These are phyloP conservation scores for Choreutis nemorana DNA, from an alignment of 2,888 invertebrate genomes.

Conservation along the genomic window DNA sequence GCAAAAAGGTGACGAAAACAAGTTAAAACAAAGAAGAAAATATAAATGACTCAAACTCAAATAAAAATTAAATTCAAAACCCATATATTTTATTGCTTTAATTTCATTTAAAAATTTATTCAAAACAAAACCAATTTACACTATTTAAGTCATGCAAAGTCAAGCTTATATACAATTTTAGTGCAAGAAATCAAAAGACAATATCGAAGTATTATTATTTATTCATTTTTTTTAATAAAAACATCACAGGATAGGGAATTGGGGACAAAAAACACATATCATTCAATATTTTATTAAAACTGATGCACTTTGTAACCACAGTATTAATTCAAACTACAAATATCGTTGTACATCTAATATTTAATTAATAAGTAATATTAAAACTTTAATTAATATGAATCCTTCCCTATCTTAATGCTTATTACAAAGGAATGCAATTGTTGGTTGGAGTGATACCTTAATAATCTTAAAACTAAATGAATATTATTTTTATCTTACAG, in stretches of 20 bases:
- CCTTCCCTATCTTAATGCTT: constrained; percentile 20
- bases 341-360: constrained; percentile 13
- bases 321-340: constrained; percentile 17
- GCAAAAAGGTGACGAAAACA: too few species aligned
- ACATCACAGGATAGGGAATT: constrained; percentile 18
- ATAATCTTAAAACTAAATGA: constrained; percentile 41
- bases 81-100: too few species aligned
- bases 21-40: too few species aligned
- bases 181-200: constrained; percentile 50
- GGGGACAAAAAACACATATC: constrained; percentile 26
- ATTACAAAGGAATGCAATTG: constrained; percentile 31
- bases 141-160: too few species aligned
- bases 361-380: constrained; percentile 25
- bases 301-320: constrained; percentile 13
- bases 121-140: too few species aligned
- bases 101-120: too few species aligned
- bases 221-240: too few species aligned
- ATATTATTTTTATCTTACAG: constrained; percentile 60
- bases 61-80: too few species aligned
- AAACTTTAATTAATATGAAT: constrained; percentile 16
- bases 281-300: constrained; percentile 30
- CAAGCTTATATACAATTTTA: constrained; percentile 27
- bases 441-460: constrained; percentile 14
- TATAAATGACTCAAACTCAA: too few species aligned
- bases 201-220: too few species aligned